Evolutionary conservation across 1,140 invertebrate genomes (phyloP).

Genomic region (Cotesia glomerata): DNA sequence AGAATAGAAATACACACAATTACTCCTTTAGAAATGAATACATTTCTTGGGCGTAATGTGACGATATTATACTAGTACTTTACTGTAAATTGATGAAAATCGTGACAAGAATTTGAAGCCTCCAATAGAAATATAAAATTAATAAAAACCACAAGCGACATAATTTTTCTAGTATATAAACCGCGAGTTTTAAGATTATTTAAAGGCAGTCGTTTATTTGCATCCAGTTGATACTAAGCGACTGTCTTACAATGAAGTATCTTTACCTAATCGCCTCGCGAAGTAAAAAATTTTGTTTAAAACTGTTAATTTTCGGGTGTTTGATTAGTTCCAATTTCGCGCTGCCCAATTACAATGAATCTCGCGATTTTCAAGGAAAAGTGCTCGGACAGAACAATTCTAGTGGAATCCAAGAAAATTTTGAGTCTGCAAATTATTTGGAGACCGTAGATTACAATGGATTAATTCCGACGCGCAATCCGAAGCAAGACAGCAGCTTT

Average conservation of each 20-base stretch:
- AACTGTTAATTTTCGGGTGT: not conserved
- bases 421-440: too few species aligned
- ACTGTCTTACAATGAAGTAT: not conserved
- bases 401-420: too few species aligned
- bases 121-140: slow-evolving; percentile 40
- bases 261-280: not conserved
- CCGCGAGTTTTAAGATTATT: slow-evolving; percentile 3
- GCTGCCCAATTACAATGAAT: not conserved
- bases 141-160: slow-evolving; percentile 42
- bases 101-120: slow-evolving; percentile 48
- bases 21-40: not conserved
- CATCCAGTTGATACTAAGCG: not conserved
- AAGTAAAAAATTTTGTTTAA: not conserved
- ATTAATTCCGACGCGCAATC: too few species aligned
- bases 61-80: slow-evolving; percentile 1
- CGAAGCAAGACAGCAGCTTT: too few species aligned
- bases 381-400: too few species aligned
- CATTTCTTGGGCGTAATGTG: not conserved
- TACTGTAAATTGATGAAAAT: slow-evolving; percentile 50
- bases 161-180: slow-evolving; percentile 58
- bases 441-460: too few species aligned
- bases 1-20: too few species aligned
- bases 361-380: not conserved
- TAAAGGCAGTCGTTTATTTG: slow-evolving; percentile 22
- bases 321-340: slow-evolving; percentile 1